Percentiles rank a stretch among this genome's conserved stretches.
Evolutionary conservation across 2,113 vertebrate genomes (phyloP).

Genomic region (Sinocyclocheilus rhinocerous): DNA sequence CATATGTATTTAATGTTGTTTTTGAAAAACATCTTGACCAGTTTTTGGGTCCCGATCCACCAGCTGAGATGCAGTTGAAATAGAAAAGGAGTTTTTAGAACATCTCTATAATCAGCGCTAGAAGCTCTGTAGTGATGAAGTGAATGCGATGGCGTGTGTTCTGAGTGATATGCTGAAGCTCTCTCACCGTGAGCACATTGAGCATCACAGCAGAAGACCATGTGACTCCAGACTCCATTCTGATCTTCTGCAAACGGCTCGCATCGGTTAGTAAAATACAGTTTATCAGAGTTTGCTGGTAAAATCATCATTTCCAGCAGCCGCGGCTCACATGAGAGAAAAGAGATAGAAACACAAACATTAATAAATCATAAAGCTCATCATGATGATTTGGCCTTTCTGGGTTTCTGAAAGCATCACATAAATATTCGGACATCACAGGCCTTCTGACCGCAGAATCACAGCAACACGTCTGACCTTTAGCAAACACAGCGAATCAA

Average conservation of each 20-base stretch:
- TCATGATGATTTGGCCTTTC: slow-evolving; percentile 69
- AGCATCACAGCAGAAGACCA: slow-evolving; percentile 39
- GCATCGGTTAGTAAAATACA: neutral
- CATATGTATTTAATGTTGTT: no score
- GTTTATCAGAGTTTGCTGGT: neutral
- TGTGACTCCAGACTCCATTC: neutral
- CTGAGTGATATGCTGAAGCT: neutral
- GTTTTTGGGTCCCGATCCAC: no score
- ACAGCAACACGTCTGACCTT: slow-evolving; percentile 78
- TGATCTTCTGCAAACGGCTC: neutral
- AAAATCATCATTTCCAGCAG: neutral
- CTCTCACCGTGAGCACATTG: slow-evolving; percentile 27
- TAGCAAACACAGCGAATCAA: slow-evolving; percentile 76
- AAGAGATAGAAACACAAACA: neutral
- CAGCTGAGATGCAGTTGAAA: no score
- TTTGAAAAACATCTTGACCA: no score
- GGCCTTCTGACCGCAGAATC: slow-evolving; percentile 66
- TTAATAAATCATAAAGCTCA: slow-evolving; percentile 59
- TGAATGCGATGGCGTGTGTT: neutral
- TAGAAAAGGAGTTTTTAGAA: no score
- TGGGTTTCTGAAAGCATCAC: slow-evolving; percentile 67
- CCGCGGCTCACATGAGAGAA: neutral
- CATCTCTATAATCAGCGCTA: neutral
- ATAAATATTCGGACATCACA: slow-evolving; percentile 69
- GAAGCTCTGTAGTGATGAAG: neutral